Base-by-base conservation (phyloP, 2,797 vertebrate species). In the Chelidonichthys spinosus region DNA sequence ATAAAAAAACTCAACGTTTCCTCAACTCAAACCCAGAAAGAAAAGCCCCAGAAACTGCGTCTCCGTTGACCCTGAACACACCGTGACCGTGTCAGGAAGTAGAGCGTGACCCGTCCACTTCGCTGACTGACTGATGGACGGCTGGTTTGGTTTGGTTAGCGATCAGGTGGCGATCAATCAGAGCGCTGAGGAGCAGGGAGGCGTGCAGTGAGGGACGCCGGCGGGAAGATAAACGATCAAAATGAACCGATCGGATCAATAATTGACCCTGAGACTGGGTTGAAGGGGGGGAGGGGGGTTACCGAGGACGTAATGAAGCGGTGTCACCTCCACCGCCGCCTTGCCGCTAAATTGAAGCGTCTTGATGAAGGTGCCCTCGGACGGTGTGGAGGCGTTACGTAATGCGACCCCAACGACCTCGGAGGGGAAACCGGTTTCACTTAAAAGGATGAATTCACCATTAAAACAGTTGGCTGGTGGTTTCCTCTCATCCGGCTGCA, bases 41-140 rank as follows among this genome's bases (percentile, higher is more conserved):
- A 25, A 25, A 25, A 25, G 25, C 25, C 25, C 25, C 25, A 25
- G 1, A 25, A 25, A 25, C 25, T 25, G 25, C 25, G 25, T 25
- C 25, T 25, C 25, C 25, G 25, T 25, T 25, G 25, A 25, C 25
- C 25, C 25, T 25, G 25, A 25, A 25, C 25, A 25, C 25, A 25
- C 25, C 25, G 25, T 25, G 25, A 25, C 25, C 25, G 25, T 25
- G 25, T 25, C 25, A 58, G 65, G 37, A 39, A 39, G 37, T 39
- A 8, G 46, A 72, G 4, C 37, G 25, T 25, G 76, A 83, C 77
- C 83, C 7, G 47, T 78, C 69, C 74, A 69, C 55, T 66, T 14
- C 74, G 84, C 76, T 78, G 76, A 76, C 60, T 62, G 74, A 82
- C 58, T 79, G 87, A 82, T 81, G 74, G 71, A 17, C 72, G 11